phyloP scores from a whole-genome alignment of 1,140 invertebrate species.

The Drosophila micromelanica region DNA sequence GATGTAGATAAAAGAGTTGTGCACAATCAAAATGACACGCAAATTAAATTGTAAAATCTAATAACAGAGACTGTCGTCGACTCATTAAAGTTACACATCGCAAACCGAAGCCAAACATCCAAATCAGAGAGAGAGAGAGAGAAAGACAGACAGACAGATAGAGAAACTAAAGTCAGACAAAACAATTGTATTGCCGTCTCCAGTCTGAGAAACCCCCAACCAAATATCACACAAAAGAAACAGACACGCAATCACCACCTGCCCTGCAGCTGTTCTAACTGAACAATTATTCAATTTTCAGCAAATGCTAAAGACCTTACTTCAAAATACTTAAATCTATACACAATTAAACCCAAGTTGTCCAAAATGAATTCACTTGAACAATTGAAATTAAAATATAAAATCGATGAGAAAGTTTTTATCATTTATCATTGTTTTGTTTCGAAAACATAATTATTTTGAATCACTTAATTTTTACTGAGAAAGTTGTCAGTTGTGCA shows the following conservation, averaged over 20 bases:
- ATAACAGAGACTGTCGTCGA: conserved; percentile 4
- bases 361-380: background rate
- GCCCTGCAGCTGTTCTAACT: background rate
- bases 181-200: conserved; percentile 9
- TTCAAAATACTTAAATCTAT: background rate
- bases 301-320: background rate
- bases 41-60: conserved; percentile 55
- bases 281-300: background rate
- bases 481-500: too few relatives aligned
- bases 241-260: conserved; percentile 11
- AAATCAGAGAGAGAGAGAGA: background rate
- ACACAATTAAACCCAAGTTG: background rate
- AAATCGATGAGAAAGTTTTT: too few relatives aligned
- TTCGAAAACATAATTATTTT: too few relatives aligned
- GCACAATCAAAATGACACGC: conserved; percentile 50
- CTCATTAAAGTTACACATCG: conserved; percentile 41
- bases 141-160: background rate
- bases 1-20: conserved; percentile 38
- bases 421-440: too few relatives aligned
- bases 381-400: too few relatives aligned
- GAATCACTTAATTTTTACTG: too few relatives aligned
- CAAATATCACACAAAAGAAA: too few relatives aligned
- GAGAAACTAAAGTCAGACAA: background rate
- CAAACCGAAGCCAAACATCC: background rate
- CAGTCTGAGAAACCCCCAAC: conserved; percentile 14